Evolutionary conservation across 2,113 vertebrate genomes (phyloP), one percentile per base, ranked within the genome.

Genomic region (Hippoglossus stenolepis): DNA sequence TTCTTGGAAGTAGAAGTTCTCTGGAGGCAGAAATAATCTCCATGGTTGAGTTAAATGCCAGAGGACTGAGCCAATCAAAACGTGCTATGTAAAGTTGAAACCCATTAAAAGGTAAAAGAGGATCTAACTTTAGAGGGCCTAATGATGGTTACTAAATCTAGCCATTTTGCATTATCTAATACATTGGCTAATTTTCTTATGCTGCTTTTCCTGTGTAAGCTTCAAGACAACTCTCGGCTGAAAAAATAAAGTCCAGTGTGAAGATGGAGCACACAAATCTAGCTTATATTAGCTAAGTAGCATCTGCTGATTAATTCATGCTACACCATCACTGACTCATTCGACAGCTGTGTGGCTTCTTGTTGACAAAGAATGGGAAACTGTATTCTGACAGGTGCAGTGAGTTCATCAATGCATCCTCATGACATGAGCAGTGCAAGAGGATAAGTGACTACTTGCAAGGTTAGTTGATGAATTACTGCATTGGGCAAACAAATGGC

Each of bases 1-100:
- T 82, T 76, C 38, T 63, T 21, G 28, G 40, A 40, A 58, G 18
- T 21, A 75, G 20, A 72, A 24, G 11, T 17, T 38, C 0, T 60
- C 43, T 60, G 43, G 35, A 77, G 40, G 26, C 62, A 81, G 77
- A 83, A 75, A 79, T 68, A 68, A 85, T 85, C 73, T 85, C 70
- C 65, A 56, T 71, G 73, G 73, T 63, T 82, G 73, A 87, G 73
- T 76, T 84, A 73, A 82, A 83, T 31, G 5, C 15, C 17, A 47
- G 38, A 7, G 11, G 9, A 15, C 1, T 4, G 12, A 56, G 28
- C 45, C 17, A 72, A 75, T 54, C 8, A 54, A n/a, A 8, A 54
- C 20, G 4, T 21, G 1, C 18, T 54, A 21, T 54, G 51, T 54
- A 49, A 18, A 17, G 45, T 49, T 49, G 11, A 21, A 28, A 17